Evolutionary conservation across 1,140 invertebrate genomes (phyloP), one percentile per base, ranked within the genome.

Genomic region (Lepidurus couesii): DNA sequence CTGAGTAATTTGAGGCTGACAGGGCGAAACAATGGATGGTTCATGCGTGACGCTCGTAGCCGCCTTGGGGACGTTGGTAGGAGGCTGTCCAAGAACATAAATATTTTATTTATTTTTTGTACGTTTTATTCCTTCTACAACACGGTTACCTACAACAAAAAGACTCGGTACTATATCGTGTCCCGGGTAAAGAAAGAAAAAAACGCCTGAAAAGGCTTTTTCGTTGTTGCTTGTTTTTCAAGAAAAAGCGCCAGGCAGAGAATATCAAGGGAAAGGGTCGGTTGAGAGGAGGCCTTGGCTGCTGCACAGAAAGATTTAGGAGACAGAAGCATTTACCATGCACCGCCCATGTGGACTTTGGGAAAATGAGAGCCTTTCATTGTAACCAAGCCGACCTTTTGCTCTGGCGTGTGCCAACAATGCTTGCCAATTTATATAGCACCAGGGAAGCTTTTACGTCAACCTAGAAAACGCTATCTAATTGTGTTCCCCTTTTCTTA

Each of bases 401-500:
- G 53, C 53, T 65, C 53, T 65, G 53, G 53, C 53, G 53, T 65
- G 53, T 65, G 53, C 53, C 53, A 65, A 65, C 53, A 65, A 65
- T 65, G 53, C 53, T 65, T 65, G 53, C 53, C 53, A 65, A 65
- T 65, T 65, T 65, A 65, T 65, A 65, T 65, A 65, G 53, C 53
- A 65, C 53, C 53, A 65, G 53, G 53, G 53, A 65, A 21, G 53
- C 53, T 65, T 65, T 65, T 65, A 65, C 53, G 53, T 65, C 53
- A 65, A 65, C 53, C 53, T 65, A 65, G 53, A 65, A 65, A 65
- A 65, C 53, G 21, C 53, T 65, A 65, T 65, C 53, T 65, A 65
- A 65, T 65, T 65, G 53, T 65, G 53, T 65, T 65, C 21, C 53
- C 53, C 53, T 21, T 21, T 21, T 65, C 21, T 16, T 21, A 7